Conservation (phyloP, 2,113 vertebrate species). For the Cacatua alba region DNA sequence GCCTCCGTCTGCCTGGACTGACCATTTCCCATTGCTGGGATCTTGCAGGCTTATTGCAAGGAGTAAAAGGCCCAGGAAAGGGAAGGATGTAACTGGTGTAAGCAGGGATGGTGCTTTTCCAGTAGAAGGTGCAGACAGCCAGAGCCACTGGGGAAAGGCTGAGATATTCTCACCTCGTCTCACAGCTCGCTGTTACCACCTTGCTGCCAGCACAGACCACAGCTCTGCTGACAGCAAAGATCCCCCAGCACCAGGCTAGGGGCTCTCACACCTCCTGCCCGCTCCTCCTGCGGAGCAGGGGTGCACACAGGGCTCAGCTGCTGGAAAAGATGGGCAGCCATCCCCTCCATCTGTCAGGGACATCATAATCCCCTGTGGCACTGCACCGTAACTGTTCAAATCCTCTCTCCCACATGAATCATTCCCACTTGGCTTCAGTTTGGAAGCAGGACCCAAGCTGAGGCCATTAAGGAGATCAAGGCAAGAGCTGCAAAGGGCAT, state of each 20-base stretch:
- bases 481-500: neutral
- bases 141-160: neutral
- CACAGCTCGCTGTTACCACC: neutral
- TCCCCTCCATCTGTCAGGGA: neutral
- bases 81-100: neutral
- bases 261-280: neutral
- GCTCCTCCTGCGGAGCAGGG: neutral
- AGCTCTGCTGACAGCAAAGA: neutral
- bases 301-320: neutral
- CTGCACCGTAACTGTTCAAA: fast-evolving
- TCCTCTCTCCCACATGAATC: neutral
- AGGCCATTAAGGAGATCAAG: neutral
- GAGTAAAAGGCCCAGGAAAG: neutral
- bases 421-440: neutral
- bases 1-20: neutral
- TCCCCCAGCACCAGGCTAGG: neutral
- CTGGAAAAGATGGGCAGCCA: neutral
- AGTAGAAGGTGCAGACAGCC: neutral
- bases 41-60: neutral
- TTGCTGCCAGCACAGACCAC: neutral
- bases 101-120: neutral
- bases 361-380: neutral
- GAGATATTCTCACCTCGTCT: neutral
- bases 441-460: neutral
- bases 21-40: neutral